Percentiles rank a stretch among this genome's conserved stretches.
Evolutionary conservation across 2,797 vertebrate species (phyloP).

Genomic region (Sebastes vulpes): DNA sequence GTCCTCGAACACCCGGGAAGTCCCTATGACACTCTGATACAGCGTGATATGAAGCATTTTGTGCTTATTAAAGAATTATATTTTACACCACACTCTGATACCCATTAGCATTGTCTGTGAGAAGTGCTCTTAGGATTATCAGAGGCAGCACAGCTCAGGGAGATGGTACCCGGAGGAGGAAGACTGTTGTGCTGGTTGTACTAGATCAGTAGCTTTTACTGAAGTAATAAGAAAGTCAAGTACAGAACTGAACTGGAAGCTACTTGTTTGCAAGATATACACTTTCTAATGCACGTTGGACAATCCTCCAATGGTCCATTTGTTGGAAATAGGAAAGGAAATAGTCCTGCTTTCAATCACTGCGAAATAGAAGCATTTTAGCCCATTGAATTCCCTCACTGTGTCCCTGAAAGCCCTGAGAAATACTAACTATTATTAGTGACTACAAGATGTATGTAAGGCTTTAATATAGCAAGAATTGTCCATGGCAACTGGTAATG

Average conservation of each 20-base stretch:
- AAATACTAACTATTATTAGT: neutral
- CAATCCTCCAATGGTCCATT: neutral
- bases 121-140: neutral
- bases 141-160: neutral
- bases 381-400: neutral
- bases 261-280: neutral
- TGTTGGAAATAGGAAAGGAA: neutral
- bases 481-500: neutral
- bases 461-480: neutral
- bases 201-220: neutral
- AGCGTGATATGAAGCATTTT: constrained; percentile 1
- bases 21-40: neutral
- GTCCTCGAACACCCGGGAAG: neutral
- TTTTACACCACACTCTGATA: neutral
- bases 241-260: neutral
- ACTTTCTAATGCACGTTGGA: neutral
- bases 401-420: neutral
- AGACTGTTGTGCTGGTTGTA: neutral
- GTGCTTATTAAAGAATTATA: neutral
- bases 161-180: neutral
- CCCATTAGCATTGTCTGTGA: neutral
- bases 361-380: neutral
- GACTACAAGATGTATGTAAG: neutral
- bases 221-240: neutral
- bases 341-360: neutral